These are phyloP conservation scores for Setipinna tenuifilis DNA, from an alignment of 2,797 vertebrate genomes.

Conservation along the genomic window DNA sequence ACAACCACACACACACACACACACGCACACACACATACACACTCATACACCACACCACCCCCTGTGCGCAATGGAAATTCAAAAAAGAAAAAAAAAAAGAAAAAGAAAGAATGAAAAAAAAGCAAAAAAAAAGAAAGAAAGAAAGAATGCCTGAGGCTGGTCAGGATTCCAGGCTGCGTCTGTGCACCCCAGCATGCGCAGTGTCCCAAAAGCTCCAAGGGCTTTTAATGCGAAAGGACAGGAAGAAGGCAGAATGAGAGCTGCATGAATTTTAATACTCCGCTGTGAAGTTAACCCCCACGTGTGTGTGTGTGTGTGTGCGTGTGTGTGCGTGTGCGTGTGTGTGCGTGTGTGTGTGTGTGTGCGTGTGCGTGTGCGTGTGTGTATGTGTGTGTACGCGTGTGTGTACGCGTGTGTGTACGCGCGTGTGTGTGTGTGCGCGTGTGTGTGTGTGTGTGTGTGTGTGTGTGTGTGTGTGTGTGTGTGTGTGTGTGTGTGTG, in stretches of 20 bases:
- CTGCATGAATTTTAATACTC: conserved; percentile 16
- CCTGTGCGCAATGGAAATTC: background rate
- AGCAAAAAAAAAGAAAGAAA: background rate
- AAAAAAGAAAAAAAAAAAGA: background rate
- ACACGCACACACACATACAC: background rate
- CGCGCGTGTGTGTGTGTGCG: background rate
- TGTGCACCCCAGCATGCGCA: background rate
- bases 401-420: background rate
- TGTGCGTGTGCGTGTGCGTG: no score
- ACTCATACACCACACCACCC: background rate
- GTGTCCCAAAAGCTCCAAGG: background rate
- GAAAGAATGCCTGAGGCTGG: background rate
- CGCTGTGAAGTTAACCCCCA: background rate
- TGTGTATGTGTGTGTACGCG: no score
- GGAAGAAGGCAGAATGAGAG: background rate
- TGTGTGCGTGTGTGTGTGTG: no score
- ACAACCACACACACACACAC: conserved; percentile 3
- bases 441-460: no score
- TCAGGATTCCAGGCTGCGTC: background rate
- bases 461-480: no score
- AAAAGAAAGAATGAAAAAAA: no score
- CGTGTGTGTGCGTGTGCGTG: background rate
- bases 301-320: background rate
- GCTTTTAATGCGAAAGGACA: conserved; percentile 17
- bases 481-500: no score